phyloP scores from a whole-genome alignment of 2,888 invertebrate genomes.

The Neoscelio sp. region DNA sequence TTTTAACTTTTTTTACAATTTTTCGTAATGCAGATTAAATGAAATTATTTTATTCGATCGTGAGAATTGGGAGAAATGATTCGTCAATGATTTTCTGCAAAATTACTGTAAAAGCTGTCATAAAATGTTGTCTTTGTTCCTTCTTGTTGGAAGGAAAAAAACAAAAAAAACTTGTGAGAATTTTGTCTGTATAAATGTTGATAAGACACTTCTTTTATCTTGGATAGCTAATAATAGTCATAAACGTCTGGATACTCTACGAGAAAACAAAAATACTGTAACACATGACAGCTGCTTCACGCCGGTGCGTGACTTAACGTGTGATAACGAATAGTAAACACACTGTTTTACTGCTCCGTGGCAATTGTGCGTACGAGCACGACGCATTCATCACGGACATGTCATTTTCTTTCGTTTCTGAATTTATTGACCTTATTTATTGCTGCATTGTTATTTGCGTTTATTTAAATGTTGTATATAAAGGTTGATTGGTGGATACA shows the following conservation, averaged over 20 bases:
- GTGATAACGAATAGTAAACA: conserved; percentile 17
- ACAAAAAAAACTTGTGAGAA: no score
- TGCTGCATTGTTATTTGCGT: conserved; percentile 2
- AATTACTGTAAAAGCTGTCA: no score
- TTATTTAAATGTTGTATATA: not conserved
- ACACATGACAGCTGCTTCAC: conserved; percentile 9
- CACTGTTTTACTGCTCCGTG: not conserved
- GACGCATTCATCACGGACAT: not conserved
- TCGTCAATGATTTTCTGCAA: no score
- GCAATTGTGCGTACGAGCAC: not conserved
- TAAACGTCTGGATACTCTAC: not conserved
- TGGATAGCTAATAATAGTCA: not conserved
- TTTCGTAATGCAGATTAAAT: no score
- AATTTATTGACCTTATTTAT: conserved; percentile 22
- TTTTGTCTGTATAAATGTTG: no score
- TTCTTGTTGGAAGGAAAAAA: no score
- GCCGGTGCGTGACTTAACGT: conserved; percentile 18
- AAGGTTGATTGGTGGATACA: no score
- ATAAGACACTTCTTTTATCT: no score
- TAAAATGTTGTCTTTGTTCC: no score
- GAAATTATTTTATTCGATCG: no score
- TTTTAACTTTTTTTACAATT: no score
- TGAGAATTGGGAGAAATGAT: no score
- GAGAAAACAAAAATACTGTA: conserved; percentile 14
- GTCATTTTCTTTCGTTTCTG: conserved; percentile 11